Percentiles rank a stretch among this genome's conserved stretches.
Conservation (phyloP, 2,888 invertebrate species). For the Rhagophthalmus giganteus region DNA sequence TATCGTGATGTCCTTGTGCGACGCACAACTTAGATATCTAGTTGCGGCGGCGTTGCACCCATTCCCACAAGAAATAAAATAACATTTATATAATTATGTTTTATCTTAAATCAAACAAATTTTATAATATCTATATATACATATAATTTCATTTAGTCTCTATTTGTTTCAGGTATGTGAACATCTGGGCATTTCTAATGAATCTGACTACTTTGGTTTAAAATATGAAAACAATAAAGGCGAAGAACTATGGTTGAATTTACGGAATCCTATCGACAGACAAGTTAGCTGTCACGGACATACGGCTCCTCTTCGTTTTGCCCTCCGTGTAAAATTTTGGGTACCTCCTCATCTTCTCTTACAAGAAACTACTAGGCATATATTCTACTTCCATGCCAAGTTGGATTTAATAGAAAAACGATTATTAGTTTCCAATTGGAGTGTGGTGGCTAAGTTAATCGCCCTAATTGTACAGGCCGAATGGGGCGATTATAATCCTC, state of each 20-base stretch:
- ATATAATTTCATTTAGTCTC: no score
- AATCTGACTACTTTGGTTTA: constrained; percentile 87
- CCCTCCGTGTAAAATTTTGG: constrained; percentile 85
- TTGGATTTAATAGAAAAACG: constrained; percentile 75
- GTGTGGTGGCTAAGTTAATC: constrained; percentile 69
- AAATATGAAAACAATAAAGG: constrained; percentile 64
- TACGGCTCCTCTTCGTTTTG: constrained; percentile 65
- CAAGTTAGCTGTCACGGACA: constrained; percentile 64
- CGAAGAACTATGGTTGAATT: constrained; percentile 83
- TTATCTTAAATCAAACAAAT: no score
- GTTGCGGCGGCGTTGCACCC: no score
- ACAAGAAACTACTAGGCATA: constrained; percentile 80
- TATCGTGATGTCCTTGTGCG: no score
- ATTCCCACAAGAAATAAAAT: no score
- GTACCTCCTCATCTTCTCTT: constrained; percentile 85
- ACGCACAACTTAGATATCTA: no score
- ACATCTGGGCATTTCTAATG: constrained; percentile 78
- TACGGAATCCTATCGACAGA: constrained; percentile 78
- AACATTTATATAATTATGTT: no score
- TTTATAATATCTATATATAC: no score
- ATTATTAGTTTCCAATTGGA: constrained; percentile 70
- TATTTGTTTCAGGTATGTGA: constrained; percentile 73
- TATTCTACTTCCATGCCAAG: constrained; percentile 84
- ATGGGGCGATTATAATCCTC: constrained; percentile 69
- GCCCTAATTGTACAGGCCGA: constrained; percentile 80